phyloP scores from a whole-genome alignment of 2,113 vertebrate species.

The Pluvialis apricaria region DNA sequence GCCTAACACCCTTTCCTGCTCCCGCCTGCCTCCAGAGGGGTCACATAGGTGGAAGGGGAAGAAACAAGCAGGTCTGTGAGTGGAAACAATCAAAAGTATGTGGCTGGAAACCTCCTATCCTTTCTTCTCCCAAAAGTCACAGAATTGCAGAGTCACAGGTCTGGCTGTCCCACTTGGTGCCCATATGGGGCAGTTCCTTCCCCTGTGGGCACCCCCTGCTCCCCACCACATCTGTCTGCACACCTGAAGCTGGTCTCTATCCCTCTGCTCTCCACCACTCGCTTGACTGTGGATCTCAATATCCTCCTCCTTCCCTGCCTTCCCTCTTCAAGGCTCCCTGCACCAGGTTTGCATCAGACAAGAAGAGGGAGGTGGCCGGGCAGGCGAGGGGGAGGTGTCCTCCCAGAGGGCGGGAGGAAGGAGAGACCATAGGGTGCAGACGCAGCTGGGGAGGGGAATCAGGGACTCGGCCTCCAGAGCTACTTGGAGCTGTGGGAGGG shows the following conservation, averaged over 20 bases:
- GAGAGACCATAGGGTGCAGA: background rate
- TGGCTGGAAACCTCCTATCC: background rate
- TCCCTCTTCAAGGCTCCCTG: too few species aligned
- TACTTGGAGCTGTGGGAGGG: constrained; percentile 6
- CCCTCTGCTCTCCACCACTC: background rate
- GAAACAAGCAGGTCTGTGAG: background rate
- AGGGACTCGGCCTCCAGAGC: background rate
- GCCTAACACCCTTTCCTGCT: background rate
- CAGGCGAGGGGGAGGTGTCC: accelerated
- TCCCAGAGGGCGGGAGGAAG: background rate
- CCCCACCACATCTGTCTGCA: background rate
- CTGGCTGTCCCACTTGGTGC: background rate
- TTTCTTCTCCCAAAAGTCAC: background rate
- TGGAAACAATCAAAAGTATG: background rate
- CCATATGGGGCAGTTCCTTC: accelerated
- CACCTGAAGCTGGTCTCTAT: background rate
- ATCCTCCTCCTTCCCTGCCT: background rate
- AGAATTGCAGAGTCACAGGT: background rate
- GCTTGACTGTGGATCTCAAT: accelerated
- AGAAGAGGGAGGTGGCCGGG: background rate
- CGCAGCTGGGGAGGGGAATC: accelerated
- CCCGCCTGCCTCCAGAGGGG: background rate
- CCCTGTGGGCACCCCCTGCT: background rate
- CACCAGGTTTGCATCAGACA: accelerated
- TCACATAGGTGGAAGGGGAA: background rate